A percentile compares a stretch with the other conserved stretches of the same genome.
Evolutionary conservation across 92 coral and sea anemone genomes (phyloP).

Genomic region (Parazoanthus atlanticus): DNA sequence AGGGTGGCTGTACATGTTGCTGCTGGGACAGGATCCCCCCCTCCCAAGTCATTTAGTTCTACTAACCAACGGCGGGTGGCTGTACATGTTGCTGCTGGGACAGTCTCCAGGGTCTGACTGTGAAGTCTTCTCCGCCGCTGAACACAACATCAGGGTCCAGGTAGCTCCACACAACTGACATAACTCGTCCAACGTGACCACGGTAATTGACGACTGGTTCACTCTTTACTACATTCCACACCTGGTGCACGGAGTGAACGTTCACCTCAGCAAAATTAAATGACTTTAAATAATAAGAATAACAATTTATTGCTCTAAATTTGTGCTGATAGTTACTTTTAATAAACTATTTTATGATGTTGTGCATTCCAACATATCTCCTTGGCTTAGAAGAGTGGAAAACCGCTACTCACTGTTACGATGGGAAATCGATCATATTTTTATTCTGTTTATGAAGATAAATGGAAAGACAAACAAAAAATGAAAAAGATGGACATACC

Average conservation of each 20-base stretch:
- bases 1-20: conserved; percentile 77
- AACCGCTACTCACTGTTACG: not conserved
- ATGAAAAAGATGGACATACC: not conserved
- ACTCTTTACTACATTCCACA: conserved; percentile 87
- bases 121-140: conserved; percentile 97
- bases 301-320: not conserved
- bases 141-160: conserved; percentile 89
- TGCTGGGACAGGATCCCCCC: conserved; percentile 73
- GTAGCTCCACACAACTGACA: conserved; percentile 95
- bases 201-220: conserved; percentile 84
- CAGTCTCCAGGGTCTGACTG: conserved; percentile 92
- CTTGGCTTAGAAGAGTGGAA: not conserved
- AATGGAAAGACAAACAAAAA: too few relatives aligned
- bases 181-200: conserved; percentile 90
- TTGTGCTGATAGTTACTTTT: not conserved
- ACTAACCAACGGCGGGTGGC: conserved; percentile 80
- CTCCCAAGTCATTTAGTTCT: not conserved
- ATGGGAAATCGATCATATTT: not conserved
- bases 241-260: conserved; percentile 46
- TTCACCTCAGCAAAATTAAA: not conserved
- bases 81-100: conserved; percentile 66
- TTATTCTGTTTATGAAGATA: not conserved
- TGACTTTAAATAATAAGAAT: not conserved
- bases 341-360: not conserved
- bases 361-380: not conserved